phyloP scores from a whole-genome alignment of 2,797 vertebrate genomes.

The Synaphobranchus kaupii region DNA sequence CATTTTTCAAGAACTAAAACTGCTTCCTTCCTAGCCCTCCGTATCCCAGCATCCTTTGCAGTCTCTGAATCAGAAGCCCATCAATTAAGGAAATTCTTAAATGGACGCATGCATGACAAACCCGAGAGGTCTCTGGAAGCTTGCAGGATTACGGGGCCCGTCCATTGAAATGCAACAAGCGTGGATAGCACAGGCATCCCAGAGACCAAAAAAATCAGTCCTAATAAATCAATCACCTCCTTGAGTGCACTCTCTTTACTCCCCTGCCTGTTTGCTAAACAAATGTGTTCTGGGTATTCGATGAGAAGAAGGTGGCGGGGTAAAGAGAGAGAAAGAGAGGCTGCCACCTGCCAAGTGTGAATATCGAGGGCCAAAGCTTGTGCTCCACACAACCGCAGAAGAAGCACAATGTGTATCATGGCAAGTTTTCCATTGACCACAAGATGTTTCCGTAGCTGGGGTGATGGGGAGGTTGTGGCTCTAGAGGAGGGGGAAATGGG shows the following conservation, averaged over 20 bases:
- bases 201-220: neutral
- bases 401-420: neutral
- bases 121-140: conserved; percentile 3
- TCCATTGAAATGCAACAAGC: conserved; percentile 1
- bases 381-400: neutral
- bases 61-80: neutral
- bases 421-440: neutral
- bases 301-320: neutral
- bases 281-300: neutral
- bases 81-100: neutral
- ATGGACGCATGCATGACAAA: neutral
- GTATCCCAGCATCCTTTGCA: neutral
- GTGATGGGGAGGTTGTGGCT: no score
- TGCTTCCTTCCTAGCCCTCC: neutral
- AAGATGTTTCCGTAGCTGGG: neutral
- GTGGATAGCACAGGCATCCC: neutral
- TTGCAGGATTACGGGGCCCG: neutral
- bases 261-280: conserved; percentile 5
- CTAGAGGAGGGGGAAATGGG: no score
- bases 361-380: neutral
- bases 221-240: conserved; percentile 10
- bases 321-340: neutral
- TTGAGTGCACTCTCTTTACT: neutral
- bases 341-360: neutral
- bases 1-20: neutral